These are phyloP conservation scores for Anoplophora glabripennis DNA, from an alignment of 1,140 invertebrate species.

Conservation along the genomic window DNA sequence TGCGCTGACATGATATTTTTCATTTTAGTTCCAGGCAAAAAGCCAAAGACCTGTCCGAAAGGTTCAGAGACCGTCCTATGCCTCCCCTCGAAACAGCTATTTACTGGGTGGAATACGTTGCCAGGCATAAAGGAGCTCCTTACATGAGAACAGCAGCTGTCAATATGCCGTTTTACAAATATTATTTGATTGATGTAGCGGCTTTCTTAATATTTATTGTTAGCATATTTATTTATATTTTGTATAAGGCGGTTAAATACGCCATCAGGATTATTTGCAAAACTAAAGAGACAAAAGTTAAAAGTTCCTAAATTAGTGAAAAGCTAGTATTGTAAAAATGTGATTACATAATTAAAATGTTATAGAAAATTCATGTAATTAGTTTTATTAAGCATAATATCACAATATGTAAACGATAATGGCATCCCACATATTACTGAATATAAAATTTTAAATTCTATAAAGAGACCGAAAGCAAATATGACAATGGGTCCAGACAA, in stretches of 20 bases:
- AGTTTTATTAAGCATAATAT: too few species aligned
- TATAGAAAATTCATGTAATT: too few species aligned
- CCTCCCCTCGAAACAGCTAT: slow-evolving; percentile 56
- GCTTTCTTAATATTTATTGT: slow-evolving; percentile 30
- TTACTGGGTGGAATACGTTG: slow-evolving; percentile 64
- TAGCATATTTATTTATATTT: slow-evolving; percentile 14
- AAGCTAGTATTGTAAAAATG: too few species aligned
- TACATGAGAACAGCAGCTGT: slow-evolving; percentile 57
- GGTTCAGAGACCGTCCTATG: slow-evolving; percentile 58
- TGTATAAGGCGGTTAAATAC: background rate
- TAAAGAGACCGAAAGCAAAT: too few species aligned
- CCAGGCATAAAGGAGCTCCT: slow-evolving; percentile 57
- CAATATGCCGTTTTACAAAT: slow-evolving; percentile 59
- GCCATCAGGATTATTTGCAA: too few species aligned
- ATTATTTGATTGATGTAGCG: slow-evolving; percentile 61
- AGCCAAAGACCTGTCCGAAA: slow-evolving; percentile 53
- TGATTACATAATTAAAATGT: too few species aligned
- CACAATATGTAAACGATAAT: too few species aligned
- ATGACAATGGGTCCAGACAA: too few species aligned
- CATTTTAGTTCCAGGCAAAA: slow-evolving; percentile 47
- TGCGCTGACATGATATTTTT: background rate
- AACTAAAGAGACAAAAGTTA: too few species aligned
- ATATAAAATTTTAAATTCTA: too few species aligned
- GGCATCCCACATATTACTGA: too few species aligned
- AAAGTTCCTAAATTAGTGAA: too few species aligned